A percentile compares a stretch with the other conserved stretches of the same genome.
These are phyloP conservation scores for Drosophila nr. fundita DNA, from an alignment of 2,888 invertebrate genomes.

Conservation along the genomic window DNA sequence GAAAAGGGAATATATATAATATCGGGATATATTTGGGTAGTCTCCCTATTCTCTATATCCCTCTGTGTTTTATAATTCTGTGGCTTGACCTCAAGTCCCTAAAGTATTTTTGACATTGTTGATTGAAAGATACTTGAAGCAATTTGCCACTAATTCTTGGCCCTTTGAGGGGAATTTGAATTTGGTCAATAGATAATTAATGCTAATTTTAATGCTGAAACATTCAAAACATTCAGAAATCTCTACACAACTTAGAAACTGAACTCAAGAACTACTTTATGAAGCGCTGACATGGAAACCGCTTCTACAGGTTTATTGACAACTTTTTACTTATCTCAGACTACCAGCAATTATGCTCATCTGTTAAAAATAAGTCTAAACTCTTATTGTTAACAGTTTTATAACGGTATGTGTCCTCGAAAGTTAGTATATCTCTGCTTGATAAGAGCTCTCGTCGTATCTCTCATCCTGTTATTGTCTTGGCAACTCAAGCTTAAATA, in stretches of 20 bases:
- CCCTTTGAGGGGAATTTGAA: neutral
- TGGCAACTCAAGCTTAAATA: fast-evolving
- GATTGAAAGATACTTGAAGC: neutral
- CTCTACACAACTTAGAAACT: too few relatives aligned
- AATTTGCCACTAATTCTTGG: neutral
- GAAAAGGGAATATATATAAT: neutral
- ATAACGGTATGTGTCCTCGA: neutral
- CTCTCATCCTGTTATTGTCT: neutral
- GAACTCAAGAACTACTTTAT: neutral
- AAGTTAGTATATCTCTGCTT: neutral
- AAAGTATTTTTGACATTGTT: neutral
- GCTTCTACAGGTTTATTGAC: neutral
- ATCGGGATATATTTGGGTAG: neutral
- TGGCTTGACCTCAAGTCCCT: neutral
- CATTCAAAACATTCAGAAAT: too few relatives aligned
- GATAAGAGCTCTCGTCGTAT: neutral
- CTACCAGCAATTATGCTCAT: neutral
- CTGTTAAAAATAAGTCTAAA: neutral
- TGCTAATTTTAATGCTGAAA: neutral
- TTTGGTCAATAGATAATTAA: neutral
- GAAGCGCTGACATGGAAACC: neutral
- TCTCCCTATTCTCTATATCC: neutral
- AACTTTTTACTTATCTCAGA: neutral
- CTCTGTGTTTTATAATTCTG: neutral
- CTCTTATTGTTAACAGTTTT: neutral